Evolutionary conservation across 2,888 invertebrate genomes (phyloP), one percentile per base, ranked within the genome.

Genomic region (Caenorhabditis panamensis): DNA sequence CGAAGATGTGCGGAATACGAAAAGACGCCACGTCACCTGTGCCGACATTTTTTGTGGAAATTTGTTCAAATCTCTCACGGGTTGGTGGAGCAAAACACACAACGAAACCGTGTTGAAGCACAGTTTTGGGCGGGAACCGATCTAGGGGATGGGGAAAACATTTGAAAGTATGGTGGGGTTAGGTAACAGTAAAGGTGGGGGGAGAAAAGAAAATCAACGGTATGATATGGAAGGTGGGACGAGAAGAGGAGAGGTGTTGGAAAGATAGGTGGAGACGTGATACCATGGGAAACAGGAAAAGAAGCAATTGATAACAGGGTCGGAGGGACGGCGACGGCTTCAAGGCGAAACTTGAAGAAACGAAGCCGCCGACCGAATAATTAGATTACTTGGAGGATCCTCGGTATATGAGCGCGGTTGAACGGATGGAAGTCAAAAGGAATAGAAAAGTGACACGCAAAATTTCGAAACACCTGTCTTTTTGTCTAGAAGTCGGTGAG

Each of bases 391-490:
- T 47, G 5, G 16, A 16, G 41, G 20, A 47, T 47, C 47, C 47
- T 47, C 47, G 47, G 47, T 47, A n/a, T 47, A 5, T n/a, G n/a
- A 18, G 47, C 47, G 47, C 47, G 47, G 47, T 18, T 47, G 47
- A 47, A 41, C 5, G 47, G 18, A 20, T 47, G 47, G 36, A n/a
- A 37, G 24, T 18, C 24, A 47, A 28, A 26, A 56, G 24, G 26
- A 53, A 69, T 28, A 47, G 41, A 13, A 13, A 13, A 13, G 13
- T 11, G 58, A 58, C 67, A 24, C 51, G 11, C 31, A 41, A 49
- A 47, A 13, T 18, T n/a, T 61, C 49, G 69, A 31, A 62, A 71
- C 69, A 71, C 69, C 69, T 61, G 69, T 71, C 59, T 68, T 71
- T 61, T 16, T 61, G 69, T 61, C 59, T 69, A 54, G 41, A 61